These are phyloP conservation scores for Zygaena filipendulae DNA, from an alignment of 2,888 invertebrate species.

Conservation along the genomic window DNA sequence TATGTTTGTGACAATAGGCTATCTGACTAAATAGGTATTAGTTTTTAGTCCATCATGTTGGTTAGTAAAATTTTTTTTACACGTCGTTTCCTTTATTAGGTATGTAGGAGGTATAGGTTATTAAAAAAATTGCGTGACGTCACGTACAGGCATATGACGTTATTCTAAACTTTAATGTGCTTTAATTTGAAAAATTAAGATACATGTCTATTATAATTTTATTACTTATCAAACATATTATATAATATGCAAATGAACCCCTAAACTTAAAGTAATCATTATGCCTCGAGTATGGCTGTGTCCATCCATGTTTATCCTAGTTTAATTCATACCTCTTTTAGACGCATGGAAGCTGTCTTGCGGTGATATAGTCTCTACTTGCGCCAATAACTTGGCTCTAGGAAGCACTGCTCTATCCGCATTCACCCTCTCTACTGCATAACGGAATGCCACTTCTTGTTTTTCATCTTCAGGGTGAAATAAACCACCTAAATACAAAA, in stretches of 20 bases:
- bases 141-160: too few relatives aligned
- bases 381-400: slow-evolving; percentile 86
- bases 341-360: slow-evolving; percentile 96
- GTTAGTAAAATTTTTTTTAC: too few relatives aligned
- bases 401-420: slow-evolving; percentile 84
- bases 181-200: too few relatives aligned
- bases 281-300: too few relatives aligned
- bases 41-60: too few relatives aligned
- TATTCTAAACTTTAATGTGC: too few relatives aligned
- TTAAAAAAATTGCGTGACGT: too few relatives aligned
- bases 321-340: slow-evolving; percentile 90
- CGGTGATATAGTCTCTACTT: slow-evolving; percentile 89
- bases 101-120: too few relatives aligned
- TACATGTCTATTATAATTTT: too few relatives aligned
- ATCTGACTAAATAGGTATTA: not conserved
- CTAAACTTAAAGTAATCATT: too few relatives aligned
- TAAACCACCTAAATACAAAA: slow-evolving; percentile 89
- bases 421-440: slow-evolving; percentile 93
- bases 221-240: not conserved
- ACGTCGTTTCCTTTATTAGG: too few relatives aligned
- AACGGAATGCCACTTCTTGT: slow-evolving; percentile 91
- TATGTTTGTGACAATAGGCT: slow-evolving; percentile 2
- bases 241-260: not conserved
- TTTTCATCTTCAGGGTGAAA: slow-evolving; percentile 90
- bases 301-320: too few relatives aligned